phyloP scores from a whole-genome alignment of 2,113 vertebrate genomes.

The Takifugu bimaculatus region DNA sequence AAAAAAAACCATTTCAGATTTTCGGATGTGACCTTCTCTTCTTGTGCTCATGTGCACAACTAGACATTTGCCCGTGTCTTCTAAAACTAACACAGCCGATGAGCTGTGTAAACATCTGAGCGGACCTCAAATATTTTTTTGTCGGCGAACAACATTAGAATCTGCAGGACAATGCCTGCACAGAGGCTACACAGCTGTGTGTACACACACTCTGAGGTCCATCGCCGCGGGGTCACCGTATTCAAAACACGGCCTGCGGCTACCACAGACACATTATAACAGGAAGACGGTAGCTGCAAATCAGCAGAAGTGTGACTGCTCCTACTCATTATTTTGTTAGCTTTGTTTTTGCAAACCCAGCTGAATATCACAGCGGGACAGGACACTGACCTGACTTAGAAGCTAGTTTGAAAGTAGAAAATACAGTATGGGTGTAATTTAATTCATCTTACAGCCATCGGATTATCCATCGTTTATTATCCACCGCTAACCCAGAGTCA shows the following conservation, averaged over 20 bases:
- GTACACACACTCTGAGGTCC: slow-evolving; percentile 34
- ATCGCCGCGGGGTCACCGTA: slow-evolving; percentile 42
- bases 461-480: too few relatives aligned
- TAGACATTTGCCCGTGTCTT: slow-evolving; percentile 18
- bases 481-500: too few relatives aligned
- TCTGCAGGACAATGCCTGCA: slow-evolving; percentile 55
- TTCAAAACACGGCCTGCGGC: slow-evolving; percentile 38
- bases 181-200: slow-evolving; percentile 63
- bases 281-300: slow-evolving; percentile 44
- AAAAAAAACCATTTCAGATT: neutral
- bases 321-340: slow-evolving; percentile 21
- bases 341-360: slow-evolving; percentile 11
- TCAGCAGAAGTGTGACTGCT: slow-evolving; percentile 31
- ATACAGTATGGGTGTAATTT: too few relatives aligned
- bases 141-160: slow-evolving; percentile 58
- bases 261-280: slow-evolving; percentile 38
- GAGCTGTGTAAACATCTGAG: slow-evolving; percentile 57
- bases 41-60: slow-evolving; percentile 2
- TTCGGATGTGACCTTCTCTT: neutral
- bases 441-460: too few relatives aligned
- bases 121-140: slow-evolving; percentile 52
- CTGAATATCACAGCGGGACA: too few relatives aligned
- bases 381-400: slow-evolving; percentile 1
- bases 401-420: neutral
- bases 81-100: slow-evolving; percentile 57